Conservation (phyloP, 2,797 vertebrate genomes). For the Xiphophorus birchmanni region DNA sequence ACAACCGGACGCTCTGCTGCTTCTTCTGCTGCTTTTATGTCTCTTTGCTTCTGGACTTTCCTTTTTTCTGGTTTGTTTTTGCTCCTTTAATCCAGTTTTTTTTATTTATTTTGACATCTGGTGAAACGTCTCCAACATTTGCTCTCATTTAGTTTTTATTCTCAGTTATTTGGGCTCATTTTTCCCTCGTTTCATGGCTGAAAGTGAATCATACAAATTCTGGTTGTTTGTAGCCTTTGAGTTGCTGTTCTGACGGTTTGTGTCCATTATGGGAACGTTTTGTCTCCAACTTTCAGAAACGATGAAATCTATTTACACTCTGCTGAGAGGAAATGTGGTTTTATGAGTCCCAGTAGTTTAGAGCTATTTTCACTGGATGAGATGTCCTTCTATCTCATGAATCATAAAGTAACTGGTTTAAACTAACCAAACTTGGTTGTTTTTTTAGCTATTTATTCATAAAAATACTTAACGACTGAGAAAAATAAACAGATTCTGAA, state of each 20-base stretch:
- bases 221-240: neutral
- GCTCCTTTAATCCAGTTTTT: constrained; percentile 13
- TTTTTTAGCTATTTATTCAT: neutral
- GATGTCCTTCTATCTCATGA: neutral
- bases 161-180: neutral
- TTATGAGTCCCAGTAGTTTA: neutral
- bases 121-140: neutral
- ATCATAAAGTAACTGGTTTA: neutral
- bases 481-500: neutral
- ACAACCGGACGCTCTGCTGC: constrained; percentile 25
- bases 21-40: constrained; percentile 5
- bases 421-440: neutral
- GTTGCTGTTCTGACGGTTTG: neutral
- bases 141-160: neutral
- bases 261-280: neutral
- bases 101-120: constrained; percentile 1
- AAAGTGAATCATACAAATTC: neutral
- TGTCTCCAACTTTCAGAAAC: neutral
- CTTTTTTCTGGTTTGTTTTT: constrained; percentile 24
- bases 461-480: neutral
- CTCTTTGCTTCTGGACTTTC: constrained; percentile 8
- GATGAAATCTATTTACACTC: neutral
- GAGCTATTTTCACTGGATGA: neutral
- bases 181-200: neutral
- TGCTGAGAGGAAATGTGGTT: neutral